A percentile compares a stretch with the other conserved stretches of the same genome.
Conservation (phyloP, 2,113 vertebrate species). For the Apus apus region DNA sequence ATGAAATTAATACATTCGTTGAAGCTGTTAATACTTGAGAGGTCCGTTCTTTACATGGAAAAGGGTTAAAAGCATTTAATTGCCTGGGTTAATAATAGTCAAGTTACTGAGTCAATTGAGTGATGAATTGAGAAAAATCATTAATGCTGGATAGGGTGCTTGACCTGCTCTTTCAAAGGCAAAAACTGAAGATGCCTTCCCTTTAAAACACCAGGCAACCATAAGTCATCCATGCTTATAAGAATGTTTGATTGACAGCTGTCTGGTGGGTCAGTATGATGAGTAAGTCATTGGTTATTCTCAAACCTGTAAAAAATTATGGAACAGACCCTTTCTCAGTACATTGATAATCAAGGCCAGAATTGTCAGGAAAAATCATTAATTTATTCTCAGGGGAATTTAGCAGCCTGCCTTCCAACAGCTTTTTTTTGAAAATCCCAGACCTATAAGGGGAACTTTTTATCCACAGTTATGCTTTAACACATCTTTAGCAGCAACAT, state of each 20-base stretch:
- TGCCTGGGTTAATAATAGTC: constrained; percentile 33
- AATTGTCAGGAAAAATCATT: neutral
- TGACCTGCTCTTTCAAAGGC: constrained; percentile 36
- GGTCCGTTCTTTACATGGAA: neutral
- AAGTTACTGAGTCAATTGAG: constrained; percentile 25
- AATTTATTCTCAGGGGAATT: constrained; percentile 8
- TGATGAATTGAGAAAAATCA: constrained; percentile 25
- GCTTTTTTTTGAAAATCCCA: neutral
- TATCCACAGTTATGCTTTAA: neutral
- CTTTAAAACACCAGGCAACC: neutral
- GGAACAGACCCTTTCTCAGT: neutral
- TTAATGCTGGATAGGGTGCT: neutral
- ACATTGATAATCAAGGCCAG: neutral
- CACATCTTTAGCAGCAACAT: neutral
- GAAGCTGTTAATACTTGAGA: constrained; percentile 6
- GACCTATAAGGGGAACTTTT: neutral
- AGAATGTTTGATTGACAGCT: neutral
- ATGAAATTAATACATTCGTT: constrained; percentile 50
- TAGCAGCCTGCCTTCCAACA: neutral
- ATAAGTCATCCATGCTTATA: neutral
- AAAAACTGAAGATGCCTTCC: constrained; percentile 32
- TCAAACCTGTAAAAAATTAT: neutral
- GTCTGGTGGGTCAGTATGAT: neutral
- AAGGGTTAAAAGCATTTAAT: constrained; percentile 58
- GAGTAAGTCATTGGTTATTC: neutral